Percentiles rank a stretch among this genome's conserved stretches.
Evolutionary conservation across 2,888 invertebrate species (phyloP).

Genomic region (Protophormia terraenovae): DNA sequence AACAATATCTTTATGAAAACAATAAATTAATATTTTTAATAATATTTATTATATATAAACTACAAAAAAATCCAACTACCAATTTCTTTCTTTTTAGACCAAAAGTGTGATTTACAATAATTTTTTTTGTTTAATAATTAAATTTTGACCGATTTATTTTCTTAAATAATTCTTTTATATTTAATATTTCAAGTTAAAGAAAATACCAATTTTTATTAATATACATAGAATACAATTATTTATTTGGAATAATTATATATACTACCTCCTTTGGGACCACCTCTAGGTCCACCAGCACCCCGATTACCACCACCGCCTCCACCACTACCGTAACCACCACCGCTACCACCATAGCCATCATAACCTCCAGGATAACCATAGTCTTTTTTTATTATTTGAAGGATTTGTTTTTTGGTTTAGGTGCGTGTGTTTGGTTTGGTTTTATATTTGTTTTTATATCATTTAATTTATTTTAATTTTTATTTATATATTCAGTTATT

Average conservation of each 20-base stretch:
- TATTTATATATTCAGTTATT: conserved; percentile 18
- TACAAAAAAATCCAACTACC: conserved; percentile 52
- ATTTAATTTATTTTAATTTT: conserved; percentile 39
- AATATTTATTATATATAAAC: conserved; percentile 59
- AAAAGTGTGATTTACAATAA: conserved; percentile 53
- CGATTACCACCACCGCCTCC: conserved; percentile 90
- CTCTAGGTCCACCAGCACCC: conserved; percentile 89
- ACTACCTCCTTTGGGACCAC: conserved; percentile 88
- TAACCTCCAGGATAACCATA: conserved; percentile 82
- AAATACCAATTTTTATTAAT: conserved; percentile 54
- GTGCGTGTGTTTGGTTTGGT: conserved; percentile 24
- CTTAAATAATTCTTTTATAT: neutral
- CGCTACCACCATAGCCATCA: conserved; percentile 91
- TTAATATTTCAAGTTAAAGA: conserved; percentile 2
- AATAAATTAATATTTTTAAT: conserved; percentile 13
- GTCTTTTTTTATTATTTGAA: conserved; percentile 82
- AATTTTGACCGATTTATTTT: conserved; percentile 64
- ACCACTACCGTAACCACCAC: conserved; percentile 91
- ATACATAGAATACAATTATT: conserved; percentile 44
- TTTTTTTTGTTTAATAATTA: conserved; percentile 8
- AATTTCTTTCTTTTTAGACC: conserved; percentile 49
- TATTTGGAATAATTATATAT: conserved; percentile 59
- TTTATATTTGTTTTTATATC: too few species aligned
- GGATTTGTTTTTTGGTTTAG: conserved; percentile 43
- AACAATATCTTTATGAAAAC: neutral